A percentile compares a stretch with the other conserved stretches of the same genome.
Evolutionary conservation across 2,113 vertebrate species (phyloP).

Genomic region (Gallinago undulata): DNA sequence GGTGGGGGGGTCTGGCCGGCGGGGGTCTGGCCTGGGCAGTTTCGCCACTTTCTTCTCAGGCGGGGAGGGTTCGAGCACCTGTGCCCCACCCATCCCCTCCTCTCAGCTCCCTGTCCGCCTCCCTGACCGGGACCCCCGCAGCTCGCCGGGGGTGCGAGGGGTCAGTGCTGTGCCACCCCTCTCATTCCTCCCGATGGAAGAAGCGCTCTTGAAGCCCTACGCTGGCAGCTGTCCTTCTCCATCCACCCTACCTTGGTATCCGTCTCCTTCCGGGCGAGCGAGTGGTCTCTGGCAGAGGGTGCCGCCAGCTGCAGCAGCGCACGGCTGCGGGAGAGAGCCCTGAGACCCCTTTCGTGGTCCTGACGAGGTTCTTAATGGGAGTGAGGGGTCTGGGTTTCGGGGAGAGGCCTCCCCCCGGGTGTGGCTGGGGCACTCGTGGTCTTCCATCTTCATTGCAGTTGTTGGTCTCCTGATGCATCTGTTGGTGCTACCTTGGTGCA

Average conservation of each 20-base stretch:
- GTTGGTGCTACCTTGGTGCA: background rate
- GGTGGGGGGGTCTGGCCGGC: background rate
- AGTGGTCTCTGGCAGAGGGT: fast-evolving
- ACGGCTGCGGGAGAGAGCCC: fast-evolving
- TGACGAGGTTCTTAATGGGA: fast-evolving
- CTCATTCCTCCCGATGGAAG: background rate
- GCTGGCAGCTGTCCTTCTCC: background rate
- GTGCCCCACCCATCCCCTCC: fast-evolving
- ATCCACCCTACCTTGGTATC: fast-evolving
- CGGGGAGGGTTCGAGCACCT: fast-evolving
- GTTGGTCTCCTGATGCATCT: background rate
- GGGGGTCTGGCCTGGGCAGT: background rate
- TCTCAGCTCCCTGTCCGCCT: fast-evolving
- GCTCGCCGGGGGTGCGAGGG: background rate
- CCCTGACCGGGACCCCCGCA: background rate
- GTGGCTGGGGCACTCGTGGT: fast-evolving
- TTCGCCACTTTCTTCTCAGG: fast-evolving
- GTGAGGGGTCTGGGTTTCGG: fast-evolving
- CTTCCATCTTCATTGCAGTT: fast-evolving
- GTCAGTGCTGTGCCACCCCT: fast-evolving
- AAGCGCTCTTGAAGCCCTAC: fast-evolving
- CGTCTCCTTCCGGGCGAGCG: fast-evolving
- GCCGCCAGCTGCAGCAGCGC: background rate
- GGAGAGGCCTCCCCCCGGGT: background rate
- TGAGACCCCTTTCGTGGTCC: fast-evolving